Percentiles rank a stretch among this genome's conserved stretches.
phyloP scores from a whole-genome alignment of 2,888 invertebrate species.

The Matsumyia berberina region DNA sequence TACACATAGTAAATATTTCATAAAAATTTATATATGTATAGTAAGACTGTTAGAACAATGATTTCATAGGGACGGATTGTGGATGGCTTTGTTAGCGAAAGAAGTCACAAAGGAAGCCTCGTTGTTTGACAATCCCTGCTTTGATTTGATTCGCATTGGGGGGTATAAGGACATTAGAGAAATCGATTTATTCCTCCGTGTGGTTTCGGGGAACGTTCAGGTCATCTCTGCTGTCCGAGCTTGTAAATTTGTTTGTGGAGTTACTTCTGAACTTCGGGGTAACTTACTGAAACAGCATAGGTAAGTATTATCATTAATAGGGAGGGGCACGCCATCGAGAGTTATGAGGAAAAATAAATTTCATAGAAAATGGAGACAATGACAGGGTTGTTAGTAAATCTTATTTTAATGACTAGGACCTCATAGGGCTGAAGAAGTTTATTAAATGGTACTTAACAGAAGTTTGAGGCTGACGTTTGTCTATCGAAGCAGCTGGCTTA shows the following conservation, averaged over 20 bases:
- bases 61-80: slow-evolving; percentile 20
- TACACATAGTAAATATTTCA: slow-evolving; percentile 39
- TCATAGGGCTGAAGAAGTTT: too few relatives aligned
- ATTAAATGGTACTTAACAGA: too few relatives aligned
- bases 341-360: too few relatives aligned
- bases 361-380: too few relatives aligned
- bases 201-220: neutral
- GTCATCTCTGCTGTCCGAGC: slow-evolving; percentile 4
- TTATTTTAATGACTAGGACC: too few relatives aligned
- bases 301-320: too few relatives aligned
- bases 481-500: too few relatives aligned
- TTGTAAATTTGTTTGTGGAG: slow-evolving; percentile 22
- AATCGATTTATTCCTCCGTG: slow-evolving; percentile 53
- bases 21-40: slow-evolving; percentile 24
- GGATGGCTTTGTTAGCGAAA: slow-evolving; percentile 24
- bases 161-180: slow-evolving; percentile 40
- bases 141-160: slow-evolving; percentile 41
- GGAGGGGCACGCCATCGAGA: too few relatives aligned
- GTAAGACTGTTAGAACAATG: slow-evolving; percentile 34
- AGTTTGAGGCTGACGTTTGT: too few relatives aligned
- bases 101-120: slow-evolving; percentile 40
- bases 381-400: too few relatives aligned
- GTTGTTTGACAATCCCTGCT: slow-evolving; percentile 32
- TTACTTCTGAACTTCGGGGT: slow-evolving; percentile 1
- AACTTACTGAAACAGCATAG: too few relatives aligned